Percentiles rank a stretch among this genome's conserved stretches.
Evolutionary conservation across 30 jellyfish, hydroid and myxozoan genomes (phyloP).

Genomic region (Morbakka virulenta): DNA sequence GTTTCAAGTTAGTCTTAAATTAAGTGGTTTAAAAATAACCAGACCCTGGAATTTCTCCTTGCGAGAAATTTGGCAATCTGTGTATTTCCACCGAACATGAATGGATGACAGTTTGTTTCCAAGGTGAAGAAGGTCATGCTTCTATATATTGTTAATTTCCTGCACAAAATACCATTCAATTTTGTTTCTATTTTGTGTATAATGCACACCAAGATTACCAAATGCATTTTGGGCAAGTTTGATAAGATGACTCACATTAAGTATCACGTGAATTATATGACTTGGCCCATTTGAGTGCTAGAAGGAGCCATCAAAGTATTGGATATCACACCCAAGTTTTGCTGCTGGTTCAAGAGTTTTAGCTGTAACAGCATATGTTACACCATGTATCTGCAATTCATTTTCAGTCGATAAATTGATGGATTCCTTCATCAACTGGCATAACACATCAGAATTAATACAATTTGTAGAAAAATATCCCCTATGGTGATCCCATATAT

Average conservation of each 20-base stretch:
- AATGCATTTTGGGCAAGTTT: constrained; percentile 25
- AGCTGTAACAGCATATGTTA: constrained; percentile 12
- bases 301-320: neutral
- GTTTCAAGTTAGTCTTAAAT: too few relatives aligned
- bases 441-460: neutral
- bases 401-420: too few relatives aligned
- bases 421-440: neutral
- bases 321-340: constrained; percentile 8
- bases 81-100: too few relatives aligned
- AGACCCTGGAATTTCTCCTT: too few relatives aligned
- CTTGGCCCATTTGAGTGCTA: constrained; percentile 3
- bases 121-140: too few relatives aligned
- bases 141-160: too few relatives aligned
- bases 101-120: too few relatives aligned
- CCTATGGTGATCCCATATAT: constrained; percentile 19
- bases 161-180: too few relatives aligned
- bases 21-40: too few relatives aligned
- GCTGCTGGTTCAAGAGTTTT: constrained; percentile 6
- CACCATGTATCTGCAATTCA: constrained; percentile 12
- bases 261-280: neutral
- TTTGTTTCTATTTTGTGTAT: too few relatives aligned
- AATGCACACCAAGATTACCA: constrained; percentile 1
- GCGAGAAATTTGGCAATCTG: too few relatives aligned
- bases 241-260: constrained; percentile 11
- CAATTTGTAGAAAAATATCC: constrained; percentile 36